Evolutionary conservation across 2,797 vertebrate species (phyloP), one percentile per base, ranked within the genome.

Genomic region (Pipistrellus pygmaeus): DNA sequence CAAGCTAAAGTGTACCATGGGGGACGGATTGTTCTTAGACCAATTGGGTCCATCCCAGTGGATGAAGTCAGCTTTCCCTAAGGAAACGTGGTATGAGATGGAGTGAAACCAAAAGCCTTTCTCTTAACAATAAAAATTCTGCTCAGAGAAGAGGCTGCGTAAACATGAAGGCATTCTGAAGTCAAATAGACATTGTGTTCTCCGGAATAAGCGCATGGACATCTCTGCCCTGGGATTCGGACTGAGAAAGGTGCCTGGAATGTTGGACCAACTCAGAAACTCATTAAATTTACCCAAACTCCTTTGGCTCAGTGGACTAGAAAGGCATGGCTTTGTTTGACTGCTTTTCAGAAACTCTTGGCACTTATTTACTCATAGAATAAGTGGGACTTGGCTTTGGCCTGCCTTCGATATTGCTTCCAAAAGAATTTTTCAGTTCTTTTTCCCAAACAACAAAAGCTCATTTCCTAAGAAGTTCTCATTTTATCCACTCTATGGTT

Each of bases 81-180:
- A 72, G 32, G 38, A 88, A 71, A 20, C 6, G 11, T 48, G 20
- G 15, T 44, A 25, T 60, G 41, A 69, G 69, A 77, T 38, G 18
- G 0, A 17, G 12, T 76, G 15, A 75, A 77, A 86, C 80, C 30
- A 69, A 69, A 86, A 80, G 7, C 12, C 21, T 57, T 89, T 73
- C 78, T 82, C 51, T 90, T 35, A 35, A 27, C 85, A 88, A 83
- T 86, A 64, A 94, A 96, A 94, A 75, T 69, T 73, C 46, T 96
- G 73, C 85, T 46, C 64, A 88, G 55, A 71, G 35, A 96, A 69
- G 85, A 71, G 91, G 55, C 69, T n/a, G 73, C 84, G 21, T 51
- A 81, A 80, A 83, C 94, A 82, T 75, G 41, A 95, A 94, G 93
- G 77, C 32, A 66, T 51, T 72, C 66, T 30, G 60, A 93, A 53